Percentiles rank a stretch among this genome's conserved stretches.
phyloP scores from a whole-genome alignment of 1,140 invertebrate genomes.

The Monomorium pharaonis region DNA sequence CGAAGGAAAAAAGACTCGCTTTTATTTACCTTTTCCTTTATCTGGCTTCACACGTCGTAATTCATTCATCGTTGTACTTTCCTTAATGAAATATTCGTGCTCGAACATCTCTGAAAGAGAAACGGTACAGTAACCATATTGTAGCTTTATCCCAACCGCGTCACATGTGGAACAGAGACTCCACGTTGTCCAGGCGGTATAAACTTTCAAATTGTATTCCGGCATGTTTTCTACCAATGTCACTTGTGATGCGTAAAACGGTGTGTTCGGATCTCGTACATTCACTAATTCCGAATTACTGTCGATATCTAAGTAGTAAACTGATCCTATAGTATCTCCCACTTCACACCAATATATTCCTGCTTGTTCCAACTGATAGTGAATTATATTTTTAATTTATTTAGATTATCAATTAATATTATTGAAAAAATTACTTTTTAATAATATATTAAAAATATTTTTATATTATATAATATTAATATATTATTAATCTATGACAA shows the following conservation, averaged over 20 bases:
- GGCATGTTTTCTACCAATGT: slow-evolving; percentile 70
- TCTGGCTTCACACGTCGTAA: neutral
- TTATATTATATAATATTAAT: too few species aligned
- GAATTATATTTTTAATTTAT: neutral
- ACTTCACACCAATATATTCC: slow-evolving; percentile 85
- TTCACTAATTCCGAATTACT: slow-evolving; percentile 74
- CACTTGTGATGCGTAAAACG: slow-evolving; percentile 72
- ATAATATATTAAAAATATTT: neutral
- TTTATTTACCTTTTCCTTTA: slow-evolving; percentile 16
- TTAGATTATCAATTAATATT: neutral
- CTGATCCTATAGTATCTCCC: slow-evolving; percentile 78
- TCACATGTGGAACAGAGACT: slow-evolving; percentile 88
- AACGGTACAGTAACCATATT: slow-evolving; percentile 87
- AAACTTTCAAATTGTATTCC: slow-evolving; percentile 80
- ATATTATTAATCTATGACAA: too few species aligned
- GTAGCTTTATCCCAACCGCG: slow-evolving; percentile 84
- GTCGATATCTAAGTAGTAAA: slow-evolving; percentile 84
- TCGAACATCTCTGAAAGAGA: slow-evolving; percentile 61
- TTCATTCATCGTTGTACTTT: neutral
- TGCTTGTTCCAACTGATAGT: slow-evolving; percentile 78
- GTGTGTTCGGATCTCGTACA: slow-evolving; percentile 74
- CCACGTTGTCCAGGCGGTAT: slow-evolving; percentile 87
- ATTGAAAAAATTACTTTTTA: neutral
- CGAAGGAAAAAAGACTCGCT: neutral
- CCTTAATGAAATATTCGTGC: neutral